A percentile compares a stretch with the other conserved stretches of the same genome.
These are phyloP conservation scores for Microcebus ravelobensis DNA, from an alignment of 2,113 vertebrate species.

Conservation along the genomic window DNA sequence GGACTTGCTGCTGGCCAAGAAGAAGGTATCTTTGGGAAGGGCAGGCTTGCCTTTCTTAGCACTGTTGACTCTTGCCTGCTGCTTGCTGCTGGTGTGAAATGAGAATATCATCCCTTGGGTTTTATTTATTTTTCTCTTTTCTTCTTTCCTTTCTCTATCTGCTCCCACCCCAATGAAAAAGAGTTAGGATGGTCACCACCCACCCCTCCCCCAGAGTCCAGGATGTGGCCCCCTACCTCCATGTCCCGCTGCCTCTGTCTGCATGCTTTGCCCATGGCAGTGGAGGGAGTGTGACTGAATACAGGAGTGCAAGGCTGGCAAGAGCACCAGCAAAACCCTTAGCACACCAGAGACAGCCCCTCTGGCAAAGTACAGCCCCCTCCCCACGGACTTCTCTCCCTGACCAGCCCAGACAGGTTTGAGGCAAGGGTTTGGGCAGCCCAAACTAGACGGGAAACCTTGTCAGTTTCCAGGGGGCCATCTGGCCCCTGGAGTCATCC, in stretches of 20 bases:
- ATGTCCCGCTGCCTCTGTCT: background rate
- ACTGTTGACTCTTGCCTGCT: constrained; percentile 85
- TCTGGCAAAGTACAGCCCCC: background rate
- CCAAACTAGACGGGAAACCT: background rate
- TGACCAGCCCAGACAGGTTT: background rate
- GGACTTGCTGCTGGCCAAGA: constrained; percentile 94
- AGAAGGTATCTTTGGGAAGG: constrained; percentile 93
- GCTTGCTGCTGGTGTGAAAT: constrained; percentile 86
- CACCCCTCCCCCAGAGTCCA: background rate
- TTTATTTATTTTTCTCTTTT: constrained; percentile 55
- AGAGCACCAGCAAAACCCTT: background rate
- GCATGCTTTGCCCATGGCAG: background rate
- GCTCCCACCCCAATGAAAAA: constrained; percentile 42
- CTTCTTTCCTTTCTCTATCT: constrained; percentile 68
- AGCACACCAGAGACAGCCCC: background rate
- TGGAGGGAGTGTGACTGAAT: background rate
- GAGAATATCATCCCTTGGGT: constrained; percentile 77
- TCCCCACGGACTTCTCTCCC: background rate
- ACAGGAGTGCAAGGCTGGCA: background rate
- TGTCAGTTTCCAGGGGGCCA: rapidly evolving
- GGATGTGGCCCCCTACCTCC: constrained; percentile 45
- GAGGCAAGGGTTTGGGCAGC: background rate
- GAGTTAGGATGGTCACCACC: constrained; percentile 66
- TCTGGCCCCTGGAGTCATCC: background rate
- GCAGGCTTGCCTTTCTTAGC: constrained; percentile 83